Evolutionary conservation across 1,140 invertebrate genomes (phyloP).

Genomic region (Drosophila kohkoa): DNA sequence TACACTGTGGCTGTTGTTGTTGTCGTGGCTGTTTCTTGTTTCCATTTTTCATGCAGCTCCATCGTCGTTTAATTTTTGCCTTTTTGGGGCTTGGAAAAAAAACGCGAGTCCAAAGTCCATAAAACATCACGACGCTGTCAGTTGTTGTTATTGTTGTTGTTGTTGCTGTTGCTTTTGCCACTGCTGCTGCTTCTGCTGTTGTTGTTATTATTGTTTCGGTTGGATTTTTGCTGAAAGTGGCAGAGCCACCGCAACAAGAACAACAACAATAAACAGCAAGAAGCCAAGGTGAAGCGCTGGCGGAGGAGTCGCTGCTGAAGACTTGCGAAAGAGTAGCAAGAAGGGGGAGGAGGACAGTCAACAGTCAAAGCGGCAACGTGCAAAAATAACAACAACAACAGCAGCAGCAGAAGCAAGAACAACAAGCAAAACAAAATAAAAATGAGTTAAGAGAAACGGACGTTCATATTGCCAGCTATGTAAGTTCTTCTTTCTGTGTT

Average conservation of each 20-base stretch:
- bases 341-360: slow-evolving; percentile 12
- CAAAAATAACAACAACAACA: slow-evolving; percentile 57
- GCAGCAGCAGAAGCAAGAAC: slow-evolving; percentile 25
- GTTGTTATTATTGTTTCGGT: slow-evolving; percentile 62
- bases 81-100: slow-evolving; percentile 68
- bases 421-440: slow-evolving; percentile 64
- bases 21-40: slow-evolving; percentile 64
- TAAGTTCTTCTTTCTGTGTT: slow-evolving; percentile 30
- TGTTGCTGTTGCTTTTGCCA: slow-evolving; percentile 6
- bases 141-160: slow-evolving; percentile 50
- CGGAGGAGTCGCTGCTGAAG: slow-evolving; percentile 10
- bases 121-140: slow-evolving; percentile 72
- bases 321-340: not conserved
- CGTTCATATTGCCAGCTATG: slow-evolving; percentile 59
- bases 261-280: slow-evolving; percentile 40
- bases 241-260: slow-evolving; percentile 53
- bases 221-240: slow-evolving; percentile 73
- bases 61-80: slow-evolving; percentile 70
- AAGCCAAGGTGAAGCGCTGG: slow-evolving; percentile 69
- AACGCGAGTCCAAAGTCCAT: slow-evolving; percentile 77
- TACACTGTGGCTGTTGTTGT: slow-evolving; percentile 30
- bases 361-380: slow-evolving; percentile 61
- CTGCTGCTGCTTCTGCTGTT: slow-evolving; percentile 40
- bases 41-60: slow-evolving; percentile 74
- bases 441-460: slow-evolving; percentile 74